Evolutionary conservation across 2,888 invertebrate species (phyloP).

Genomic region (Ormyrus thymus): DNA sequence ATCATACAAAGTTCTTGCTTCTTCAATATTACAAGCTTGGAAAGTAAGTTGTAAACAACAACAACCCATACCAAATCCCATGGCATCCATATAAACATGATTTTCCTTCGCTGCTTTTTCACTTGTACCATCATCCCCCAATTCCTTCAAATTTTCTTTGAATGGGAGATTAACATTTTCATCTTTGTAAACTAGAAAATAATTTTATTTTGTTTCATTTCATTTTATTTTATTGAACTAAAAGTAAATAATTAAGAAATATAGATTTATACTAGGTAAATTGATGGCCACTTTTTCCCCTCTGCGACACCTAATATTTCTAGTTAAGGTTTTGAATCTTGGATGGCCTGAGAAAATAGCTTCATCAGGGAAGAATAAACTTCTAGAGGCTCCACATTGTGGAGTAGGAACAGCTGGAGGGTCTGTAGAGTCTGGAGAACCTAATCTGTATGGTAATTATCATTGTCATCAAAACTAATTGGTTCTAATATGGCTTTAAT

Average conservation of each 20-base stretch:
- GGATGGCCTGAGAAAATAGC: constrained; percentile 97
- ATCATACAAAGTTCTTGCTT: constrained; percentile 97
- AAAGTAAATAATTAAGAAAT: constrained; percentile 4
- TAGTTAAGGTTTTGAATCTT: constrained; percentile 92
- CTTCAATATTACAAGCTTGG: constrained; percentile 96
- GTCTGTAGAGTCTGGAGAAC: constrained; percentile 90
- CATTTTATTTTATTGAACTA: neutral
- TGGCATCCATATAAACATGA: constrained; percentile 98
- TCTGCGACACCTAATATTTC: constrained; percentile 93
- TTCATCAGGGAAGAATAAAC: constrained; percentile 95
- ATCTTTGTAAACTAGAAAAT: constrained; percentile 88
- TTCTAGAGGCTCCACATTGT: constrained; percentile 85
- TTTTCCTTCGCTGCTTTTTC: constrained; percentile 85
- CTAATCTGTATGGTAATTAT: constrained; percentile 80
- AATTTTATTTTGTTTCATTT: constrained; percentile 14
- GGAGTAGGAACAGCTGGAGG: constrained; percentile 86
- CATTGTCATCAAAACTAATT: constrained; percentile 28
- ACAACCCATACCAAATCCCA: constrained; percentile 99
- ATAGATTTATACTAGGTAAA: constrained; percentile 84
- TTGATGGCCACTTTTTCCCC: constrained; percentile 98
- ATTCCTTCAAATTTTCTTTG: constrained; percentile 77
- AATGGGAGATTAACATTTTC: constrained; percentile 90
- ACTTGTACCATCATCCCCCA: constrained; percentile 82
- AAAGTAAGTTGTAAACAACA: constrained; percentile 97
- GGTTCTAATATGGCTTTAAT: constrained; percentile 20